Evolutionary conservation across 2,113 vertebrate species (phyloP).

Genomic region (Cryptotis parvus): DNA sequence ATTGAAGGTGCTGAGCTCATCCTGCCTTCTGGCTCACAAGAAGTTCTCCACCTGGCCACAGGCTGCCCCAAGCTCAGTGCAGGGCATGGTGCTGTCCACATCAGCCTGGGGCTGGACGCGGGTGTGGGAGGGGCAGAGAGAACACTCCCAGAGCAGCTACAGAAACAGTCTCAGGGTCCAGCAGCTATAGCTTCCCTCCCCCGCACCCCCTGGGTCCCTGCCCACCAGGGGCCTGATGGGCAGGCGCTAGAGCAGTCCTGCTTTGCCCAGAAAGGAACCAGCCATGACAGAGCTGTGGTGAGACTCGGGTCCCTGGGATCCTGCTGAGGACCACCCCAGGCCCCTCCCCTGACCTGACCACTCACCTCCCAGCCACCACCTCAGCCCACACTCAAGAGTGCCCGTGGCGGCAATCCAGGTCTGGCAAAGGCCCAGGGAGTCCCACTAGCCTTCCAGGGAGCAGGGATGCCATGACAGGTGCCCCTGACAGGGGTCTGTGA

Average conservation of each 20-base stretch:
- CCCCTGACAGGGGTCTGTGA: not conserved
- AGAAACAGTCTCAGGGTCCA: not conserved
- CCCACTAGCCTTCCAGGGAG: not conserved
- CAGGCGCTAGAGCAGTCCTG: not conserved
- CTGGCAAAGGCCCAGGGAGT: not conserved
- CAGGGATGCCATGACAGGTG: accelerated
- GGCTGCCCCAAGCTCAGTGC: not conserved
- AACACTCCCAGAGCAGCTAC: too few species aligned
- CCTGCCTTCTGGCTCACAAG: not conserved
- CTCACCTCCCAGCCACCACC: not conserved
- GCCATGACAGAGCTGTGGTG: not conserved
- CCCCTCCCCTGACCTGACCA: not conserved
- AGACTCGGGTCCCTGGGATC: not conserved
- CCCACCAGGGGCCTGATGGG: not conserved
- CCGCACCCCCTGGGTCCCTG: not conserved
- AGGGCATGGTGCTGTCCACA: accelerated
- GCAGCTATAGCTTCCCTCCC: not conserved
- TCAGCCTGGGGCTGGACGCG: not conserved
- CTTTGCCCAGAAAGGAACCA: not conserved
- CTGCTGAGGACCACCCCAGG: not conserved
- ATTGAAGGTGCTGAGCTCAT: not conserved
- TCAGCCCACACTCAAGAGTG: not conserved
- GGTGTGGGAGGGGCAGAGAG: not conserved
- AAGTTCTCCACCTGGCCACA: accelerated
- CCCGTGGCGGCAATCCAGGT: not conserved